phyloP scores from a whole-genome alignment of 2,113 vertebrate species.

The Oophaga pumilio region DNA sequence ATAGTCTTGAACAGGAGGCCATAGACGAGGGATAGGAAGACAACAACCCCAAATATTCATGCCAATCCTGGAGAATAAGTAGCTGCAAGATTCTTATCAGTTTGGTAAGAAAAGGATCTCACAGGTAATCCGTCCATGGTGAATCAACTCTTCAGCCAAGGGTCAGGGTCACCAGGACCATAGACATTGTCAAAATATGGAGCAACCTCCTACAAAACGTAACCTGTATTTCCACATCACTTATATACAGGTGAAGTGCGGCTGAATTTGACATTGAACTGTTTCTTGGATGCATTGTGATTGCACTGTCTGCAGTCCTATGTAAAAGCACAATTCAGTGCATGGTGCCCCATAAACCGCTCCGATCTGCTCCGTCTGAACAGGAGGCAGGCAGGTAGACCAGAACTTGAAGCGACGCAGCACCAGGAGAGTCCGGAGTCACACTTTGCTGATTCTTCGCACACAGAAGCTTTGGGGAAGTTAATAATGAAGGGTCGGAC shows the following conservation, averaged over 20 bases:
- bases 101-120: not conserved
- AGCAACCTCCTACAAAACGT: not conserved
- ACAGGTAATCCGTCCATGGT: not conserved
- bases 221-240: not conserved
- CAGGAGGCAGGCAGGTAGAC: not conserved
- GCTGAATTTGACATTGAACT: not conserved
- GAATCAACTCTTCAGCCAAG: no score
- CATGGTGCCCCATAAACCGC: not conserved
- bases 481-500: conserved; percentile 18
- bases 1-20: no score
- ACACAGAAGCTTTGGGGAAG: not conserved
- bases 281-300: not conserved
- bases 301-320: not conserved
- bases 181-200: no score
- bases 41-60: not conserved
- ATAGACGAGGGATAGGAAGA: no score
- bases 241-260: not conserved
- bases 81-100: not conserved
- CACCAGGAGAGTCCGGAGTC: conserved; percentile 5
- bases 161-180: no score
- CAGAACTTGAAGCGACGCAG: not conserved
- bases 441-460: not conserved
- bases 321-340: not conserved
- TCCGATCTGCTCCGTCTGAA: not conserved
- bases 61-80: not conserved